Evolutionary conservation across 1,140 invertebrate genomes (phyloP).

Genomic region (Halesus radiatus): DNA sequence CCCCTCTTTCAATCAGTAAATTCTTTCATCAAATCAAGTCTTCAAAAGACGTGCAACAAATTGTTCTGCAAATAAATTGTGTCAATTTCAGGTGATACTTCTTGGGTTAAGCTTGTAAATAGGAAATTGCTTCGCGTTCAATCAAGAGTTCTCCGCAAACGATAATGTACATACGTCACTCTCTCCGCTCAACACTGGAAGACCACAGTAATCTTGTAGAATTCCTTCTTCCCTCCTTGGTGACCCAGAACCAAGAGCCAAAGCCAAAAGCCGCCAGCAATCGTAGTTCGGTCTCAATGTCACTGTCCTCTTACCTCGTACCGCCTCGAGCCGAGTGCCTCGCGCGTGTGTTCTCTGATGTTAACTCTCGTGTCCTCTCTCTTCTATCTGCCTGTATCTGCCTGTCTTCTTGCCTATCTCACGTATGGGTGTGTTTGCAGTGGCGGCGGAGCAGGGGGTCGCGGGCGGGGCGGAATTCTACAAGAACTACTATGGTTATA

Average conservation of each 20-base stretch:
- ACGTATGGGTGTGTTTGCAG: slow-evolving; percentile 74
- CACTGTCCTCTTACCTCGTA: slow-evolving; percentile 41
- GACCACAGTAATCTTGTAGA: slow-evolving; percentile 53
- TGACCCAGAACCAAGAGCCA: slow-evolving; percentile 3
- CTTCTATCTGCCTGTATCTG: slow-evolving; percentile 20
- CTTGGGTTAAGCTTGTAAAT: background rate
- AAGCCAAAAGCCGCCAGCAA: slow-evolving; percentile 28
- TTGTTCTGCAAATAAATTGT: background rate
- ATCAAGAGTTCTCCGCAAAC: background rate
- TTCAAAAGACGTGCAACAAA: background rate
- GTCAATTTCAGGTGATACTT: slow-evolving; percentile 22
- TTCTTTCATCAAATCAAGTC: background rate
- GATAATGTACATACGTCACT: slow-evolving; percentile 55
- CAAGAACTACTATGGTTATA: slow-evolving; percentile 80
- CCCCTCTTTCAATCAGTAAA: background rate
- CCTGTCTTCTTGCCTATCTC: slow-evolving; percentile 29
- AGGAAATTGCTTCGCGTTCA: background rate
- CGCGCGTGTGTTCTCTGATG: slow-evolving; percentile 1
- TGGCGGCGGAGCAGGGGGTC: slow-evolving; percentile 80
- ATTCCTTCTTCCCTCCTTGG: slow-evolving; percentile 49
- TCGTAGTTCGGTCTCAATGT: slow-evolving; percentile 52
- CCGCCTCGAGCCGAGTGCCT: slow-evolving; percentile 5
- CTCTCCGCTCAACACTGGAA: slow-evolving; percentile 29
- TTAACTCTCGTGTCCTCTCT: slow-evolving; percentile 10
- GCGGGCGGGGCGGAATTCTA: slow-evolving; percentile 83